Base-by-base conservation (phyloP, 2,113 vertebrate species). In the Perca schrenkii region DNA sequence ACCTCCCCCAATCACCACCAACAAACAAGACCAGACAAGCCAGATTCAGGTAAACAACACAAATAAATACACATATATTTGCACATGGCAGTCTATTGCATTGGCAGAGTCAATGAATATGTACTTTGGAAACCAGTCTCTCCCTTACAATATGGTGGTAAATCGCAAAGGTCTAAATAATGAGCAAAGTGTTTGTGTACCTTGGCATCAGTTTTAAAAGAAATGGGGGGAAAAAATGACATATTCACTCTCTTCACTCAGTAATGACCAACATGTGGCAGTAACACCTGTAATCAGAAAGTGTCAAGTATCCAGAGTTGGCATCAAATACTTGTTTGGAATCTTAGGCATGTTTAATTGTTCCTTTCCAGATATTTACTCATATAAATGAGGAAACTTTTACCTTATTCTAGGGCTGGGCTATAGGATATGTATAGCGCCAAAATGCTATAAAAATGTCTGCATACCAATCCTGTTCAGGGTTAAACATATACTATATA, bases 1-100 rank as follows among this genome's bases (percentile, higher is more conserved):
- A 46, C 36, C 5, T 40, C 14, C 47, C 36, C 25, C 8, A 15
- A 14, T 50, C n/a, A 52, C n/a, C 16, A 2, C 31, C 19, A 22
- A 58, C 40, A 53, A 57, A 75, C 73, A 79, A 82, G 67, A 83
- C 28, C 53, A 21, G 65, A 31, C 76, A 83, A 50, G 77, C 15
- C 31, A 2, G 22, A 11, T 47, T 47, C 54, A 72, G 76, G 31
- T 43, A 47, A 80, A 74, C 36, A 7, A 53, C 40, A 17, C 6
- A 22, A 40, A 40, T 40, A 40, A 40, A 40, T 40, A 34, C 3
- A 36, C 57, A 62, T 12, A 50, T 10, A 69, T 22, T n/a, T 3
- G 8, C 34, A 70, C 21, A 56, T 56, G 34, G 4, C 34, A 21
- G 28, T 34, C 40, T 13, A 49, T 31, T 34, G 22, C 13, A 15